Percentiles rank a stretch among this genome's conserved stretches.
Conservation (phyloP, 2,113 vertebrate species). For the Lipotes vexillifer region DNA sequence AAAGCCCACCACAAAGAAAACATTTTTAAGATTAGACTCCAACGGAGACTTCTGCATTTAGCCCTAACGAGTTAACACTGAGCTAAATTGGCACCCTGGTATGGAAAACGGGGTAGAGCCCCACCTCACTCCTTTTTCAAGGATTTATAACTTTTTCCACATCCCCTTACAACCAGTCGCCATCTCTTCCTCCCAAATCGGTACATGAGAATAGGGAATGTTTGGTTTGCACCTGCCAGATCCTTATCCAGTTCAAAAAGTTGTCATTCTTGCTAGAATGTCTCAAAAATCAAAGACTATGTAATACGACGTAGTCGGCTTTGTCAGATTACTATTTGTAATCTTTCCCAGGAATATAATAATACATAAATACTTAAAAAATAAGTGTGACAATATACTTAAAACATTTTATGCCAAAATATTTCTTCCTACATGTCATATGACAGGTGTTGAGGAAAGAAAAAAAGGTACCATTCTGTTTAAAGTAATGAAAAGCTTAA, state of each 20-base stretch:
- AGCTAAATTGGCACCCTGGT: neutral
- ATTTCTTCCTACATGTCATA: neutral
- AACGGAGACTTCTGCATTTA: neutral
- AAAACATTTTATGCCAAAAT: constrained; percentile 1
- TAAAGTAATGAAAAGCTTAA: constrained; percentile 23
- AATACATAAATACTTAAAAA: neutral
- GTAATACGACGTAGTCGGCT: neutral
- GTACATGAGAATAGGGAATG: neutral
- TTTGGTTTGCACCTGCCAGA: neutral
- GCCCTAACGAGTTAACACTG: neutral
- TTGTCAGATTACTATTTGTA: neutral
- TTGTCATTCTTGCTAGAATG: neutral
- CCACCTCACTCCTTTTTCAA: neutral
- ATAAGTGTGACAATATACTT: neutral
- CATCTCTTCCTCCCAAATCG: neutral
- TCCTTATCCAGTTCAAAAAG: neutral
- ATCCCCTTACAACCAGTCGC: neutral
- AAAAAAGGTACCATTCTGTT: neutral
- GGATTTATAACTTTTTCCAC: neutral
- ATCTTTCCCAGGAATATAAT: neutral
- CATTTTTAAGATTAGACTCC: neutral
- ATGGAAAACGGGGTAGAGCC: neutral
- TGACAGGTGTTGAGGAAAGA: neutral
- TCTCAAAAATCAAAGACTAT: neutral
- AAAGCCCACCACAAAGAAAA: constrained; percentile 14